Conservation (phyloP, 2,797 vertebrate genomes). For the Coracias cyanogaster region DNA sequence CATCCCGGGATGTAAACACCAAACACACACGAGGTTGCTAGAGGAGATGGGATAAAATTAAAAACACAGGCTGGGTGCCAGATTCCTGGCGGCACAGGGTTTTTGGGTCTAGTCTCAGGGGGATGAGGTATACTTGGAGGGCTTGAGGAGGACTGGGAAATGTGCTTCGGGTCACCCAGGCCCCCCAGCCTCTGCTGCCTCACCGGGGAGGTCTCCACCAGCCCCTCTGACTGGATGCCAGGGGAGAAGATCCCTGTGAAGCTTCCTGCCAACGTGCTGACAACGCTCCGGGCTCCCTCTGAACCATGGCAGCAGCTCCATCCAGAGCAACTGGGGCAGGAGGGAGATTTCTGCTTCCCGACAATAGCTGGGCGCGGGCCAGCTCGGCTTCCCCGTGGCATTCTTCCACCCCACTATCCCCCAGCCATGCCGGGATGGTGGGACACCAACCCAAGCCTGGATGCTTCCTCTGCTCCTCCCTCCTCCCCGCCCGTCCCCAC, state of each 20-base stretch:
- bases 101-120: background rate
- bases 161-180: background rate
- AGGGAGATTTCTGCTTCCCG: background rate
- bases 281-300: background rate
- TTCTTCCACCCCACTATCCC: background rate
- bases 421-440: background rate
- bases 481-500: background rate
- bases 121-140: background rate
- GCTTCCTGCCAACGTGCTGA: background rate
- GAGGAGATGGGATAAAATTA: background rate
- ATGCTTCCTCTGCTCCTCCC: background rate
- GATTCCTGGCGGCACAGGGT: background rate
- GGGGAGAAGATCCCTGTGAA: background rate
- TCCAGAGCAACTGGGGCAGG: background rate
- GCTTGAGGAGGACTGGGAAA: too few relatives aligned
- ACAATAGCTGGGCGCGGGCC: background rate
- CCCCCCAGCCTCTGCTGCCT: background rate
- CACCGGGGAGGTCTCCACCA: accelerated
- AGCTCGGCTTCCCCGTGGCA: background rate
- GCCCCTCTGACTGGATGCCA: accelerated
- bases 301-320: background rate
- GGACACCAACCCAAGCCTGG: background rate
- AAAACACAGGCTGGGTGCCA: background rate
- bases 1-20: conserved; percentile 34
- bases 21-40: conserved; percentile 27